Conservation (phyloP, 2,888 invertebrate genomes). For the Charanyca ferruginea region DNA sequence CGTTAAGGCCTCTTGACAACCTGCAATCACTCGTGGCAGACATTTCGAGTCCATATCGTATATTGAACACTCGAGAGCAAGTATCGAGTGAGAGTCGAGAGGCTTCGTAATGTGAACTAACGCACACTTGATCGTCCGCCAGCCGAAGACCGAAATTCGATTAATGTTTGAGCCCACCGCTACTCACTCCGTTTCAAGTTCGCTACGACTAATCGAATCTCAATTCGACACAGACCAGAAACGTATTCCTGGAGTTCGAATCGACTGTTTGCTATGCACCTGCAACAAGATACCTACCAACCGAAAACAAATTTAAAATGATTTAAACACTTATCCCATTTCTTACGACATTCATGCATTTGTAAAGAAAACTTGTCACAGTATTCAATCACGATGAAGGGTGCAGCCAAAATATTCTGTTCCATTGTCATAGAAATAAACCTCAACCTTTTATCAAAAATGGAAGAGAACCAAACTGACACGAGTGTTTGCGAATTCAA, state of each 20-base stretch:
- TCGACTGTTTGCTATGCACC: constrained; percentile 47
- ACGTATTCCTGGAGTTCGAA: constrained; percentile 56
- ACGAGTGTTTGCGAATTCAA: constrained; percentile 78
- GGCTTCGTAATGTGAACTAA: constrained; percentile 84
- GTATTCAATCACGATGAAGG: constrained; percentile 32
- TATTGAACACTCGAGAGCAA: constrained; percentile 81
- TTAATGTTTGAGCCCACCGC: constrained; percentile 84
- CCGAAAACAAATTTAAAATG: constrained; percentile 3
- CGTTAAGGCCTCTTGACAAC: constrained; percentile 77
- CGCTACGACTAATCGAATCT: constrained; percentile 81
- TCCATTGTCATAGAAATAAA: constrained; percentile 60
- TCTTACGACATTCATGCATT: constrained; percentile 17
- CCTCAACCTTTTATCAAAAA: constrained; percentile 68
- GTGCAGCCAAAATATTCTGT: constrained; percentile 57
- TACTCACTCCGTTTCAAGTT: constrained; percentile 80
- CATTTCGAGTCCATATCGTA: constrained; percentile 84
- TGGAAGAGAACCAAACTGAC: constrained; percentile 75
- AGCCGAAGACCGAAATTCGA: constrained; percentile 86
- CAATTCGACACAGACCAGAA: constrained; percentile 70
- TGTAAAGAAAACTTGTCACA: constrained; percentile 34
- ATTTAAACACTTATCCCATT: neutral
- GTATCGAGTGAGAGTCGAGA: constrained; percentile 83
- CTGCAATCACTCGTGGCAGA: constrained; percentile 83
- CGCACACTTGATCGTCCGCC: constrained; percentile 84
- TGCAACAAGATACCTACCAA: constrained; percentile 16